Conservation (phyloP, 2,797 vertebrate species). For the Sebastes jordani region DNA sequence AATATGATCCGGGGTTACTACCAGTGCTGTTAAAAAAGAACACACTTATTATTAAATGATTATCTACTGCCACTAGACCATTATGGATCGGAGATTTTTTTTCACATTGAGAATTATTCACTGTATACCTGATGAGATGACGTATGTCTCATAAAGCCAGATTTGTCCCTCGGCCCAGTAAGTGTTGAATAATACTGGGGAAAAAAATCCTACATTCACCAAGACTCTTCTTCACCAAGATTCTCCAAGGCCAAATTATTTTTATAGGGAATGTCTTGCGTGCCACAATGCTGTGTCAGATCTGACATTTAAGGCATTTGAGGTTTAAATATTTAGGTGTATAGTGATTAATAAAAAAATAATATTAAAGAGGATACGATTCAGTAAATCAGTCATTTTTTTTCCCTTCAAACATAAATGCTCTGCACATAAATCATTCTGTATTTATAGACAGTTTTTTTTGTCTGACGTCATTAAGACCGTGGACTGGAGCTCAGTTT, state of each 20-base stretch:
- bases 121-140: conserved; percentile 1
- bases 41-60: conserved; percentile 91
- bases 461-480: not conserved
- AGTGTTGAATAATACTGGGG: not conserved
- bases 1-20: conserved; percentile 93
- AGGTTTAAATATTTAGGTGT: not conserved
- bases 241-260: not conserved
- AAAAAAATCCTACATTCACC: not conserved
- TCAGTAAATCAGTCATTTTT: not conserved
- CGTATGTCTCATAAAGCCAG: not conserved
- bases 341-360: not conserved
- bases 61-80: conserved; percentile 83
- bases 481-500: not conserved
- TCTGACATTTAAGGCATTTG: not conserved
- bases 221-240: not conserved
- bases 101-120: conserved; percentile 12
- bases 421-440: not conserved
- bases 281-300: not conserved
- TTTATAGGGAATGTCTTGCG: not conserved
- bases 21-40: conserved; percentile 87
- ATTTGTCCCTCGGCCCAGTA: not conserved
- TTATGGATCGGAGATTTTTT: conserved; percentile 52
- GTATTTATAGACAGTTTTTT: not conserved
- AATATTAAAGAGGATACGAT: not conserved
- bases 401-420: not conserved